These are phyloP conservation scores for Macrostomum lignano DNA, from an alignment of 1,140 invertebrate genomes.

Conservation along the genomic window DNA sequence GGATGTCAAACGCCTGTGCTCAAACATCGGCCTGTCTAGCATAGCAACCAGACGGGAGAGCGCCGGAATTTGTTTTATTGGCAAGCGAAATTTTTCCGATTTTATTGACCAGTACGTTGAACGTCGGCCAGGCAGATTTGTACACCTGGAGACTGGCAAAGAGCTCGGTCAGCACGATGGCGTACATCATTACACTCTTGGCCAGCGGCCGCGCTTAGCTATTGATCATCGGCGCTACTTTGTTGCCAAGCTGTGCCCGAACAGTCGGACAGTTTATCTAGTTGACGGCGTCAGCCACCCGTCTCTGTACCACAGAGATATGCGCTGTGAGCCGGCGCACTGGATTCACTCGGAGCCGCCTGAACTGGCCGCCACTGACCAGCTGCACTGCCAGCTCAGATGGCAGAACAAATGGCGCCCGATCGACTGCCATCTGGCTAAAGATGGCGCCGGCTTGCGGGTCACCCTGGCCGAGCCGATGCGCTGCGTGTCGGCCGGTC, in stretches of 20 bases:
- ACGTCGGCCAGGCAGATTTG: constrained; percentile 43
- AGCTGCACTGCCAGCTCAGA: not conserved
- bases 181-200: constrained; percentile 60
- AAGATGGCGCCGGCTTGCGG: not conserved
- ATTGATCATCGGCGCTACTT: not conserved
- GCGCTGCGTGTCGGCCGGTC: constrained; percentile 3
- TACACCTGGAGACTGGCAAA: constrained; percentile 48
- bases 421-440: not conserved
- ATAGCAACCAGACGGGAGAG: constrained; percentile 62
- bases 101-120: constrained; percentile 46
- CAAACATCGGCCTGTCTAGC: constrained; percentile 37
- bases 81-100: constrained; percentile 33
- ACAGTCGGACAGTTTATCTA: not conserved
- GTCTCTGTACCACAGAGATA: not conserved
- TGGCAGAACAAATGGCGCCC: not conserved
- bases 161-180: constrained; percentile 52
- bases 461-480: not conserved
- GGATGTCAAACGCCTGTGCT: constrained; percentile 50
- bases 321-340: not conserved
- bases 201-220: constrained; percentile 15
- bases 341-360: not conserved
- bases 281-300: not conserved
- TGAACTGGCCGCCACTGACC: not conserved
- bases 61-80: constrained; percentile 85
- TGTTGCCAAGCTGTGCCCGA: not conserved